Conservation (phyloP, 2,113 vertebrate species). For the Myotis brandtii region DNA sequence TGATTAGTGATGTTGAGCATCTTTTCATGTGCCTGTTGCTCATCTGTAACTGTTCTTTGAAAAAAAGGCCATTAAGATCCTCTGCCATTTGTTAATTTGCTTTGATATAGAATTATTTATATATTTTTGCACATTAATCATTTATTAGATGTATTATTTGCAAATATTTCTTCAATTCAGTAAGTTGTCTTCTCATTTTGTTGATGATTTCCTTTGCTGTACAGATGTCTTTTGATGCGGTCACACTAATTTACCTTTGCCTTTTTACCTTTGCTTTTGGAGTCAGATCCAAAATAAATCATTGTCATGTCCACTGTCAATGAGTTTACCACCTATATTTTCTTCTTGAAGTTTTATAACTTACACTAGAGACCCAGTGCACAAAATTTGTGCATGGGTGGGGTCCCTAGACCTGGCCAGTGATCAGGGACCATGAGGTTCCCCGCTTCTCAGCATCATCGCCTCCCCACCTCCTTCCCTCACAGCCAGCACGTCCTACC, state of each 20-base stretch:
- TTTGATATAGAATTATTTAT: no score
- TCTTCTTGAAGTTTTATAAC: neutral
- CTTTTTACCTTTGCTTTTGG: neutral
- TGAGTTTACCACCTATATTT: neutral
- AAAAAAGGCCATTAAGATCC: no score
- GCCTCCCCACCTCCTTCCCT: no score
- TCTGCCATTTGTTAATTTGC: no score
- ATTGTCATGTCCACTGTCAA: neutral
- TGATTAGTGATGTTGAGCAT: no score
- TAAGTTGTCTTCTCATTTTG: neutral
- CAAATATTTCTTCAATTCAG: neutral
- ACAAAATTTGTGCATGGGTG: no score
- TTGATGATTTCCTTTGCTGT: neutral
- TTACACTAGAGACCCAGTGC: neutral
- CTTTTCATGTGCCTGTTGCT: no score
- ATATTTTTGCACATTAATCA: neutral
- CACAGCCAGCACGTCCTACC: rapidly evolving
- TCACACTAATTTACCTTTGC: neutral
- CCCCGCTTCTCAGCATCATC: no score
- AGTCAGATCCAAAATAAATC: neutral
- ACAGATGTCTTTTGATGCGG: neutral
- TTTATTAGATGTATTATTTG: neutral
- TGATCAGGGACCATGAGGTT: no score
- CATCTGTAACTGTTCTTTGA: no score
- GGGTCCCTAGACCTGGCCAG: no score